A percentile compares a stretch with the other conserved stretches of the same genome.
Conservation (phyloP, 2,797 vertebrate genomes). For the Steatocranus sp. region DNA sequence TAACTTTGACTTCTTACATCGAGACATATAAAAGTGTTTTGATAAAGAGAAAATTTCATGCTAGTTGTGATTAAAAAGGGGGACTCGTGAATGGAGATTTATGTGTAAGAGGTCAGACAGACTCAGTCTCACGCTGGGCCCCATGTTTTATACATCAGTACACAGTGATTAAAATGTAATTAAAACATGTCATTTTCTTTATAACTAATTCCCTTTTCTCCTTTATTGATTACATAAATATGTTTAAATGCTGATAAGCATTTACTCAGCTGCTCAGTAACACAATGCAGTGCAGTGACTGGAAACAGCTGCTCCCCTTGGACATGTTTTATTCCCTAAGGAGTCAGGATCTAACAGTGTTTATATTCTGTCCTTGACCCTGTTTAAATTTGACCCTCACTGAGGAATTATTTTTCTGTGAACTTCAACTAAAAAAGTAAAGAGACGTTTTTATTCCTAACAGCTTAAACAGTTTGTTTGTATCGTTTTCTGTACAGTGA, state of each 20-base stretch:
- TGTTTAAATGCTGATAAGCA: constrained; percentile 48
- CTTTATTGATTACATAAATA: constrained; percentile 50
- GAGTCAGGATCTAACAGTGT: not conserved
- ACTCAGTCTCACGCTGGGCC: constrained; percentile 36
- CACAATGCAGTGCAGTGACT: not conserved
- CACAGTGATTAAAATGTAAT: constrained; percentile 53
- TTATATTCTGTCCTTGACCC: constrained; percentile 18
- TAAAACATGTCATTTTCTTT: constrained; percentile 41
- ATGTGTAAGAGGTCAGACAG: constrained; percentile 33
- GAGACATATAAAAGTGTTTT: constrained; percentile 45
- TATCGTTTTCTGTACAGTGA: not conserved
- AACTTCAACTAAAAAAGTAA: not conserved
- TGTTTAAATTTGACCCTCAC: not conserved
- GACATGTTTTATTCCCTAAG: not conserved
- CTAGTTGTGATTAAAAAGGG: constrained; percentile 45
- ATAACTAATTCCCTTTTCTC: constrained; percentile 16
- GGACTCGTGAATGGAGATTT: constrained; percentile 35
- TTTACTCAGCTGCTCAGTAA: constrained; percentile 2
- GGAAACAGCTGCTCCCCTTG: not conserved
- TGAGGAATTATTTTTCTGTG: not conserved
- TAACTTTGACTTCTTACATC: constrained; percentile 55
- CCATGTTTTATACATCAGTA: constrained; percentile 54
- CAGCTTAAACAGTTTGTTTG: not conserved
- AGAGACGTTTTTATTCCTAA: not conserved
- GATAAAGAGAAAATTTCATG: constrained; percentile 60